A percentile compares a stretch with the other conserved stretches of the same genome.
Conservation (phyloP, 2,888 invertebrate species). For the Dasypogon diadema region DNA sequence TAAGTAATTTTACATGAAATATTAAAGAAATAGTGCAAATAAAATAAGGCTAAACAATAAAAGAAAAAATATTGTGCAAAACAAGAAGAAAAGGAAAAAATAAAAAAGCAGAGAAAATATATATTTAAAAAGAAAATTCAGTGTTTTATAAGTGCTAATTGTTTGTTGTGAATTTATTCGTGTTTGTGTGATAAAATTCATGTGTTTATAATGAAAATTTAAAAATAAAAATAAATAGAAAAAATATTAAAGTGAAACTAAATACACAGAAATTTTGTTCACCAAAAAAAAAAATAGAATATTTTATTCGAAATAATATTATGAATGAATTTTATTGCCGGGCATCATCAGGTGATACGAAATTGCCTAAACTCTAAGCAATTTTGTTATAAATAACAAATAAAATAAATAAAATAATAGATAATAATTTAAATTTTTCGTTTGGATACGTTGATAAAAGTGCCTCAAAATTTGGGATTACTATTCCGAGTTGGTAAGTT, state of each 20-base stretch:
- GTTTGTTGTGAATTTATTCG: conserved; percentile 20
- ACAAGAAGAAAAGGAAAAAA: not conserved
- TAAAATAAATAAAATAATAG: not conserved
- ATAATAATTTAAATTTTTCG: conserved; percentile 43
- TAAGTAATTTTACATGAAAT: not conserved
- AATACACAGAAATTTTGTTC: too few relatives aligned
- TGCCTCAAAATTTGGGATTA: conserved; percentile 64
- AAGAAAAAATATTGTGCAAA: conserved; percentile 13
- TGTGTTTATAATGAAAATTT: conserved; percentile 50
- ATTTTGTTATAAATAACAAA: not conserved
- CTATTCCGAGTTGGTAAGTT: conserved; percentile 62
- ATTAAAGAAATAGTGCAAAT: conserved; percentile 12
- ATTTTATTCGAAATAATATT: too few relatives aligned
- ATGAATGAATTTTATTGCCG: too few relatives aligned
- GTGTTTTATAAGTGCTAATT: conserved; percentile 35
- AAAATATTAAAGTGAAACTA: conserved; percentile 52
- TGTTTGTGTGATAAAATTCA: not conserved
- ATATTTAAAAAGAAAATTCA: conserved; percentile 28
- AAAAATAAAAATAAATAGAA: conserved; percentile 50
- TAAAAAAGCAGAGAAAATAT: too few relatives aligned
- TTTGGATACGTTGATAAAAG: conserved; percentile 58
- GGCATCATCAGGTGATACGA: too few relatives aligned
- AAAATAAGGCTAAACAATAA: not conserved
- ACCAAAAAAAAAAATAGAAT: too few relatives aligned
- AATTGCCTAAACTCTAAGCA: not conserved